Percentiles rank a stretch among this genome's conserved stretches.
phyloP scores from a whole-genome alignment of 2,113 vertebrate species.

The Oncorhynchus mykiss region DNA sequence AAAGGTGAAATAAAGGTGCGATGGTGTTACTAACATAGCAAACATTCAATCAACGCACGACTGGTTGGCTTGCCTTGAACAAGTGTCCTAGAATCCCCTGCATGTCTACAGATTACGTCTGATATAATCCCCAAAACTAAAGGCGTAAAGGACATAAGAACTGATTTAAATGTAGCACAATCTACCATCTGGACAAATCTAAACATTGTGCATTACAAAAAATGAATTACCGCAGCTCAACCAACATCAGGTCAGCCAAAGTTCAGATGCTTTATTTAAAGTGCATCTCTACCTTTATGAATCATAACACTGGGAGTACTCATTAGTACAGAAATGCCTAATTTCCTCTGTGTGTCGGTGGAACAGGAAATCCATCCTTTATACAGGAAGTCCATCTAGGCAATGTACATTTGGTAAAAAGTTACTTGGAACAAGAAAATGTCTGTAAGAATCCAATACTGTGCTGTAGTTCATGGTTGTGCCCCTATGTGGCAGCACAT shows the following conservation, averaged over 20 bases:
- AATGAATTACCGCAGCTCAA: slow-evolving; percentile 41
- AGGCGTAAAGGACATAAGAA: slow-evolving; percentile 14
- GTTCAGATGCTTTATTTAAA: slow-evolving; percentile 46
- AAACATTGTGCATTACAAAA: slow-evolving; percentile 64
- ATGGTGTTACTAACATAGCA: no score
- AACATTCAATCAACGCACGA: no score
- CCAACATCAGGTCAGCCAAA: slow-evolving; percentile 38
- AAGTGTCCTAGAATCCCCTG: not conserved
- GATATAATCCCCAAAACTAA: slow-evolving; percentile 49
- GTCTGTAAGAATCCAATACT: slow-evolving; percentile 11
- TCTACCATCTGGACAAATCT: slow-evolving; percentile 47
- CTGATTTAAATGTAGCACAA: slow-evolving; percentile 43
- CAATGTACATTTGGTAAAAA: not conserved
- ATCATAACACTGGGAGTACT: slow-evolving; percentile 2
- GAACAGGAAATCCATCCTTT: slow-evolving; percentile 11
- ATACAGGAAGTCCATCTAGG: not conserved
- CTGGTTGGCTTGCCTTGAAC: no score
- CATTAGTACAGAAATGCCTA: slow-evolving; percentile 1
- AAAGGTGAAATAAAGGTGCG: no score
- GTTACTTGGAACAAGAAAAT: slow-evolving; percentile 19
- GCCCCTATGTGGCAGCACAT: slow-evolving; percentile 7
- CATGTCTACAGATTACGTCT: slow-evolving; percentile 47
- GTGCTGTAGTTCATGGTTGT: not conserved
- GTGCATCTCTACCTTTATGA: slow-evolving; percentile 34
- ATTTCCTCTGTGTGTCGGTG: slow-evolving; percentile 9